These are phyloP conservation scores for Oceanites oceanicus DNA, from an alignment of 2,113 vertebrate species.

Conservation along the genomic window DNA sequence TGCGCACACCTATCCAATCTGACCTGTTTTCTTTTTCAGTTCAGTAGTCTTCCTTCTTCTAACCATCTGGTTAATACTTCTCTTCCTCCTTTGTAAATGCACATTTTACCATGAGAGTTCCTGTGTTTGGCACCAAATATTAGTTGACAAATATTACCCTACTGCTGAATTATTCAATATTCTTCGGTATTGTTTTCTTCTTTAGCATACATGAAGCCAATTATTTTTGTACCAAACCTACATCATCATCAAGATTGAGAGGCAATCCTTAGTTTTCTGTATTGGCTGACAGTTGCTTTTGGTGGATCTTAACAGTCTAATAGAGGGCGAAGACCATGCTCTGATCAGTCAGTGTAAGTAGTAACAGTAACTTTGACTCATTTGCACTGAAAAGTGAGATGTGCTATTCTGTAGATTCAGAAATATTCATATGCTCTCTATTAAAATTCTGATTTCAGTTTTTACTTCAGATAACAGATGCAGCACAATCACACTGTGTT, in stretches of 20 bases:
- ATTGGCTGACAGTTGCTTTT: neutral
- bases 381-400: neutral
- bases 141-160: neutral
- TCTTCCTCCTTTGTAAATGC: neutral
- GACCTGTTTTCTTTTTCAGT: neutral
- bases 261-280: neutral
- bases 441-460: neutral
- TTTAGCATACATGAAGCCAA: neutral
- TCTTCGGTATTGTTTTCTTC: neutral
- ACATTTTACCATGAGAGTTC: neutral
- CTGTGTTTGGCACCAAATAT: neutral
- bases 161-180: neutral
- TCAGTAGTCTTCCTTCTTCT: neutral
- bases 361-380: neutral
- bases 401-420: neutral
- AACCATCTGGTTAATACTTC: neutral
- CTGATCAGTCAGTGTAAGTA: neutral
- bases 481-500: neutral
- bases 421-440: neutral
- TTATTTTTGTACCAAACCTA: neutral
- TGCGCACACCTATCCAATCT: neutral
- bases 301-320: neutral
- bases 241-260: neutral
- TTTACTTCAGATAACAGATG: neutral
- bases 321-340: neutral